phyloP scores from a whole-genome alignment of 2,113 vertebrate genomes.

The Lophochroa leadbeateri region DNA sequence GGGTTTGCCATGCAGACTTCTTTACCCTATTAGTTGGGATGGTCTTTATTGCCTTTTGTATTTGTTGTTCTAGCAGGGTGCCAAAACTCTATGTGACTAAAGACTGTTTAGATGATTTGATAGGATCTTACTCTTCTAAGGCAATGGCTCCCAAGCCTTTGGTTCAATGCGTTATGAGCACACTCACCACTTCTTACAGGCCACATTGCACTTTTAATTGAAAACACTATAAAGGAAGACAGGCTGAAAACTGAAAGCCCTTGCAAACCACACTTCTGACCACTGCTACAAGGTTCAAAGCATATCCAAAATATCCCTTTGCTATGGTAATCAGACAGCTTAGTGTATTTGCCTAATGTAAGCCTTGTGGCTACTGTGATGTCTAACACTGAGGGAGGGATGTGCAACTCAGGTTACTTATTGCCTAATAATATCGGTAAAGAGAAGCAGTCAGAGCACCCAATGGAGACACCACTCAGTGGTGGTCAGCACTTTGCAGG shows the following conservation, averaged over 20 bases:
- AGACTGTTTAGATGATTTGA: neutral
- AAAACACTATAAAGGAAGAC: neutral
- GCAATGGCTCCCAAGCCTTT: neutral
- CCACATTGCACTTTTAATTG: neutral
- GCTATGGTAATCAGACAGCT: neutral
- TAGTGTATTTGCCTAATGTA: neutral
- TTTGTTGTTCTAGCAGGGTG: constrained; percentile 26
- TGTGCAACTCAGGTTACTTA: neutral
- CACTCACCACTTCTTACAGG: fast-evolving
- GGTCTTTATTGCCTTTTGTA: constrained; percentile 1
- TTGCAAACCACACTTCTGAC: neutral
- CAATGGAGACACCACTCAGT: neutral
- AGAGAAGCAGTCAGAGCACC: neutral
- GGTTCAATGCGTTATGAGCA: neutral
- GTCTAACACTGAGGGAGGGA: neutral
- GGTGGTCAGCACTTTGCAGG: neutral
- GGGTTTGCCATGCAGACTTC: neutral
- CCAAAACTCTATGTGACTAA: neutral
- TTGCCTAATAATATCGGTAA: neutral
- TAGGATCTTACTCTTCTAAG: neutral
- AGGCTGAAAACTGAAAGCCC: neutral
- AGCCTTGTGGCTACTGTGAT: neutral
- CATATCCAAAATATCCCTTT: neutral
- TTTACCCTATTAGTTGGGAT: neutral
- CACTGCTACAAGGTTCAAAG: neutral